Base-by-base conservation (phyloP, 1,140 invertebrate species). In the Drosophila pallidifrons region DNA sequence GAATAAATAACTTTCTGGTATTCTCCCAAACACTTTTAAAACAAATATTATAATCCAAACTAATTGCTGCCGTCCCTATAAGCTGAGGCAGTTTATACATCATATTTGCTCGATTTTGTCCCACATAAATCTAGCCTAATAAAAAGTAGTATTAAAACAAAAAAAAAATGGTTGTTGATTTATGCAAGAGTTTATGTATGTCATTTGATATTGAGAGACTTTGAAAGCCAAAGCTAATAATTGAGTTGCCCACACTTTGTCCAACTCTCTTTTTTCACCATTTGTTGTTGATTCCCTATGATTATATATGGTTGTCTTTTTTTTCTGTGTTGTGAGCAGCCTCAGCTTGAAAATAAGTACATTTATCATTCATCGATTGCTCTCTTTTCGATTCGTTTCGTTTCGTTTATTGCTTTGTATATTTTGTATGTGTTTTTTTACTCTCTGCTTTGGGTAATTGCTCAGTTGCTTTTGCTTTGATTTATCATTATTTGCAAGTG, bases 401-500 rank as follows among this genome's bases (percentile, higher is more conserved):
- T 32, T 32, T 32, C 32, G 5, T 8, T 5, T 38, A 30, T 69
- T 16, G n/a, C 6, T 30, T 47, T 59, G 10, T 2, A 43, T 64
- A 30, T 64, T 52, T 65, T 51, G n/a, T 38, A 32, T 68, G n/a
- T 38, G 41, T 68, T 46, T 46, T 25, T 25, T 25, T 25, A 3
- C 3, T 25, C 20, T 25, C 13, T 60, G 32, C n/a, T 30, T 35
- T n/a, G 54, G 58, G 60, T 80, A 85, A 82, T 78, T 81, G 66
- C 61, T 74, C 49, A 61, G 41, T 71, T 71, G 68, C 64, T 66
- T 16, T 61, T 49, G 35, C 61, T 35, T 51, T 88, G 80, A 77
- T 82, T 88, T 88, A 82, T 77, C 49, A 65, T 64, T 45, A 45
- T 64, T 58, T 47, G 30, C 49, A 58, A 74, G 41, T 68, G 43